These are phyloP conservation scores for Neosalanx taihuensis DNA, from an alignment of 2,797 vertebrate species.

Conservation along the genomic window DNA sequence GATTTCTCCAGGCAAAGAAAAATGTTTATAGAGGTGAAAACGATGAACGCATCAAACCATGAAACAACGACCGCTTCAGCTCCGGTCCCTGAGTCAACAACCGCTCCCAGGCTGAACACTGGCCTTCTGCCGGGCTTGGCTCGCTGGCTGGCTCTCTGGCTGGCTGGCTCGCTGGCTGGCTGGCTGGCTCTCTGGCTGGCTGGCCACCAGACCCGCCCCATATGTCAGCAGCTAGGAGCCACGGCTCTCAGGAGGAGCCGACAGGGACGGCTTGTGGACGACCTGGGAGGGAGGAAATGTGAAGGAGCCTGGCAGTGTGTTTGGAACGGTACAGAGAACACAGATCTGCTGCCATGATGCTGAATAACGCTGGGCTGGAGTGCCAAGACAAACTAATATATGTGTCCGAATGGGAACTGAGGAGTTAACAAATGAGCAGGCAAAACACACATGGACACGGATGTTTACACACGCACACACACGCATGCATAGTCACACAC, in stretches of 20 bases:
- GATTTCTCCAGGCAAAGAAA: slow-evolving; percentile 25
- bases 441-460: neutral
- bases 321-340: neutral
- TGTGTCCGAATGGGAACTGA: neutral
- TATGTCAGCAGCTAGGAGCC: slow-evolving; percentile 48
- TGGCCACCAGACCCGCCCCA: neutral
- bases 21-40: slow-evolving; percentile 47
- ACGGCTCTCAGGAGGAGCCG: neutral
- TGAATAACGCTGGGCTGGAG: neutral
- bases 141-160: slow-evolving; percentile 25
- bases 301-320: neutral
- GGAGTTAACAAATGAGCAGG: neutral
- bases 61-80: slow-evolving; percentile 29
- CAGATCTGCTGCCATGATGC: neutral
- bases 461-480: neutral
- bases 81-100: slow-evolving; percentile 35
- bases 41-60: slow-evolving; percentile 7
- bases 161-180: no score
- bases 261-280: neutral
- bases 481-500: neutral
- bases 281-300: neutral
- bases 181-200: no score
- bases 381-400: neutral
- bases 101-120: slow-evolving; percentile 26
- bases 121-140: slow-evolving; percentile 40